Conservation (phyloP, 2,888 invertebrate species). For the Troides helena region DNA sequence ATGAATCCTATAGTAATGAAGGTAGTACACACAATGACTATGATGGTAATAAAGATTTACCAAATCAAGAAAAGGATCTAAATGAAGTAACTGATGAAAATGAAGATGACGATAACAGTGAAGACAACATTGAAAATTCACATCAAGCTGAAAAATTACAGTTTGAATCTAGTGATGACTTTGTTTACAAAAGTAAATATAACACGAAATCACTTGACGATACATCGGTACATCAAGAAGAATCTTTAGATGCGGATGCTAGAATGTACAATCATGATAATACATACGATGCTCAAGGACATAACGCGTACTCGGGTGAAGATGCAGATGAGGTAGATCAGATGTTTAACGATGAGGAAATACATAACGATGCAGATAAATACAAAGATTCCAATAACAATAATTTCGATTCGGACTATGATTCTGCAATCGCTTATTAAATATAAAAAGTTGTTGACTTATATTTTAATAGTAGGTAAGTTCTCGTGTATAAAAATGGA, state of each 20-base stretch:
- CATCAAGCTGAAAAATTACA: slow-evolving; percentile 22
- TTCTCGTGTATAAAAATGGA: background rate
- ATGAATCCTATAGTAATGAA: slow-evolving; percentile 34
- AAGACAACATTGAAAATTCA: slow-evolving; percentile 29
- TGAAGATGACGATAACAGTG: slow-evolving; percentile 36
- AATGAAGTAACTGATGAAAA: slow-evolving; percentile 34
- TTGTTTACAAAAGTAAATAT: slow-evolving; percentile 32
- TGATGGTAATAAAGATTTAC: slow-evolving; percentile 31
- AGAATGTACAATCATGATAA: slow-evolving; percentile 48
- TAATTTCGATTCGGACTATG: slow-evolving; percentile 54
- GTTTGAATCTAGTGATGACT: slow-evolving; percentile 30
- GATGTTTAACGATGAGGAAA: slow-evolving; percentile 52
- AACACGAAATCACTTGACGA: slow-evolving; percentile 16
- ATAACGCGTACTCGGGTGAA: slow-evolving; percentile 42
- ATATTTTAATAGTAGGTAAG: slow-evolving; percentile 39
- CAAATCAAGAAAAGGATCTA: slow-evolving; percentile 30
- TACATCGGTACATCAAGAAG: slow-evolving; percentile 29
- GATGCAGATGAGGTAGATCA: slow-evolving; percentile 46
- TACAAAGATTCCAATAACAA: slow-evolving; percentile 58
- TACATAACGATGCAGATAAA: slow-evolving; percentile 41
- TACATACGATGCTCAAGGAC: slow-evolving; percentile 38
- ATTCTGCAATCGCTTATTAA: slow-evolving; percentile 47
- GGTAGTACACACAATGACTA: slow-evolving; percentile 25
- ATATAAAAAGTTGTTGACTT: background rate
- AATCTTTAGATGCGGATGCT: slow-evolving; percentile 39